Percentiles rank a stretch among this genome's conserved stretches.
Conservation (phyloP, 2,113 vertebrate genomes). For the Pluvianellus socialis region DNA sequence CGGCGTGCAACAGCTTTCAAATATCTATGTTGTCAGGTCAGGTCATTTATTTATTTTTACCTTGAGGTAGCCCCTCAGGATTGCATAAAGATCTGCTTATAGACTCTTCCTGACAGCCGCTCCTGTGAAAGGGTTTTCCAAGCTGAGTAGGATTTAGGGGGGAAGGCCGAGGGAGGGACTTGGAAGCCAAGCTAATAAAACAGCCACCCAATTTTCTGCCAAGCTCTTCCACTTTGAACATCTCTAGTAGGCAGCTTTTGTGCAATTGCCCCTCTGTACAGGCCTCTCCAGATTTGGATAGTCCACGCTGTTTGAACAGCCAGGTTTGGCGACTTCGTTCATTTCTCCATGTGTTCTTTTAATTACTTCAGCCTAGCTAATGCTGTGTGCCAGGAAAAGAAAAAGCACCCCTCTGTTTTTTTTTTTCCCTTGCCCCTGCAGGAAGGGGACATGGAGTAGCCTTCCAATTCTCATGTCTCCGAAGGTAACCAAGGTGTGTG, state of each 20-base stretch:
- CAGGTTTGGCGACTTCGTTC: neutral
- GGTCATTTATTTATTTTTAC: constrained; percentile 34
- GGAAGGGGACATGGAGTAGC: neutral
- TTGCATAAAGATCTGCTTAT: neutral
- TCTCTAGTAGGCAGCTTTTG: neutral
- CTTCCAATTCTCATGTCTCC: neutral
- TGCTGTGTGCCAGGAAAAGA: neutral
- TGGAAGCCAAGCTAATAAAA: neutral
- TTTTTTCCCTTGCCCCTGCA: neutral
- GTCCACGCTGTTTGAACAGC: neutral
- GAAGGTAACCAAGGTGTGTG: neutral
- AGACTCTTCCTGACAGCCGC: neutral
- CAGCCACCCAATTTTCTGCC: neutral
- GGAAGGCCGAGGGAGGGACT: neutral
- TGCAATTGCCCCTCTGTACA: neutral
- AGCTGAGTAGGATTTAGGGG: neutral
- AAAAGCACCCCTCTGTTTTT: neutral
- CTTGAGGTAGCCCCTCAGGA: neutral
- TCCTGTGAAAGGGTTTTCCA: constrained; percentile 17
- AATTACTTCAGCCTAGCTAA: neutral
- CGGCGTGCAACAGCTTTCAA: neutral
- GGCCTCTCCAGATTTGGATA: neutral
- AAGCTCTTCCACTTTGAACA: neutral
- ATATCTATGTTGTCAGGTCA: neutral
- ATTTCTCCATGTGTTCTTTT: neutral